Percentiles rank a stretch among this genome's conserved stretches.
Conservation (phyloP, 2,797 vertebrate genomes). For the Peromyscus aztecus region DNA sequence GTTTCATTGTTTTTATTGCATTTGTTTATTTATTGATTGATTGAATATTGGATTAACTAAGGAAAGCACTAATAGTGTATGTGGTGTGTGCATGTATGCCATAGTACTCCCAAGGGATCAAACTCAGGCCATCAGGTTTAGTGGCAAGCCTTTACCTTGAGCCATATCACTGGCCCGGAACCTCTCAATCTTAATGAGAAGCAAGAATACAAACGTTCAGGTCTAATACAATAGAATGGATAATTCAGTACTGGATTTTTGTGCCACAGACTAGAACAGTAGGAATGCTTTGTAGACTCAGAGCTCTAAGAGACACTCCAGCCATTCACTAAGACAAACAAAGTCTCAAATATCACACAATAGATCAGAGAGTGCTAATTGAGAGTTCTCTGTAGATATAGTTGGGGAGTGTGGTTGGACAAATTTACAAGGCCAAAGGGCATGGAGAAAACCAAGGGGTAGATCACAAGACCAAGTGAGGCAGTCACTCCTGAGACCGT, state of each 20-base stretch:
- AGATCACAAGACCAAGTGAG: not conserved
- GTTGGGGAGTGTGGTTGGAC: not conserved
- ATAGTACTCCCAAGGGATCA: not conserved
- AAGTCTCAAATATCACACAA: not conserved
- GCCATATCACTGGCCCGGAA: not conserved
- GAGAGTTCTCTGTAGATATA: fast-evolving
- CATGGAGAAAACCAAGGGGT: not conserved
- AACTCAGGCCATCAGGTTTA: not conserved
- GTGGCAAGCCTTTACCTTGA: not conserved
- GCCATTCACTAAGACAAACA: not conserved
- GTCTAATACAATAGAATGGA: not conserved
- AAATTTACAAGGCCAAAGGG: not conserved
- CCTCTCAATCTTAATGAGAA: not conserved
- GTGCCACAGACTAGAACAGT: too few species aligned
- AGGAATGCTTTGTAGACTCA: not conserved
- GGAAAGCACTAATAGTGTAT: too few species aligned
- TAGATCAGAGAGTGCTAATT: too few species aligned
- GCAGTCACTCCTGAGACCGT: not conserved
- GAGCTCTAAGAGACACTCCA: not conserved
- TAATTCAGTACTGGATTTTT: not conserved
- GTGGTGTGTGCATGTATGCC: not conserved
- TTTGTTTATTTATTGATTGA: not conserved
- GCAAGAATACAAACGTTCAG: not conserved
- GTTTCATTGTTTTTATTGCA: not conserved
- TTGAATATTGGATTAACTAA: too few species aligned